phyloP scores from a whole-genome alignment of 2,888 invertebrate genomes.

The Metalampra italica region DNA sequence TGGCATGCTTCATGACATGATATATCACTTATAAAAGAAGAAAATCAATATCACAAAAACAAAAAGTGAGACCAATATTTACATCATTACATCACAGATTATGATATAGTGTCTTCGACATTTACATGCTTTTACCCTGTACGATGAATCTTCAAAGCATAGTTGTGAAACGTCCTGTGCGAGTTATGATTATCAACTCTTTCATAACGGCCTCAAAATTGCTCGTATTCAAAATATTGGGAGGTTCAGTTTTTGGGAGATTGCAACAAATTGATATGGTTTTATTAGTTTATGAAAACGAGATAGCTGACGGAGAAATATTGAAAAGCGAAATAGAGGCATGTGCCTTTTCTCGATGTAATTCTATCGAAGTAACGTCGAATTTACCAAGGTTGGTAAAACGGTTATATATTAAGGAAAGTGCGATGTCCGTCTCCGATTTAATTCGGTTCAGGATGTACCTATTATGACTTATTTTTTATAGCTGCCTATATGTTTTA shows the following conservation, averaged over 20 bases:
- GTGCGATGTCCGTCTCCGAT: too few relatives aligned
- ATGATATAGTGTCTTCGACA: too few relatives aligned
- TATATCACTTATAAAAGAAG: too few relatives aligned
- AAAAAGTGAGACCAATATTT: too few relatives aligned
- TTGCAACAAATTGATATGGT: constrained; percentile 46
- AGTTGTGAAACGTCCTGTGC: constrained; percentile 33
- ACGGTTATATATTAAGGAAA: too few relatives aligned
- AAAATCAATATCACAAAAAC: too few relatives aligned
- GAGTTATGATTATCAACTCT: constrained; percentile 54
- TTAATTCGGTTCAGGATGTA: too few relatives aligned
- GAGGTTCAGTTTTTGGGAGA: constrained; percentile 50
- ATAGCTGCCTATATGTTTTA: too few relatives aligned
- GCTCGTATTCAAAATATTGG: constrained; percentile 47
- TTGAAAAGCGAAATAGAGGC: constrained; percentile 42
- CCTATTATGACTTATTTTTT: too few relatives aligned
- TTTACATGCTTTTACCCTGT: background rate
- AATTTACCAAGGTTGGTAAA: constrained; percentile 51
- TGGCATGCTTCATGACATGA: too few relatives aligned
- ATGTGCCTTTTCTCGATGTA: constrained; percentile 49
- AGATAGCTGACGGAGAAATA: constrained; percentile 34
- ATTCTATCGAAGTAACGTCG: constrained; percentile 43
- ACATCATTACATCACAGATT: too few relatives aligned
- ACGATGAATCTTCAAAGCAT: constrained; percentile 52
- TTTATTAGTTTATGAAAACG: constrained; percentile 53
- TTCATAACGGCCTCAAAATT: constrained; percentile 42